Evolutionary conservation across 2,888 invertebrate genomes (phyloP).

Genomic region (Ectemnius continuus): DNA sequence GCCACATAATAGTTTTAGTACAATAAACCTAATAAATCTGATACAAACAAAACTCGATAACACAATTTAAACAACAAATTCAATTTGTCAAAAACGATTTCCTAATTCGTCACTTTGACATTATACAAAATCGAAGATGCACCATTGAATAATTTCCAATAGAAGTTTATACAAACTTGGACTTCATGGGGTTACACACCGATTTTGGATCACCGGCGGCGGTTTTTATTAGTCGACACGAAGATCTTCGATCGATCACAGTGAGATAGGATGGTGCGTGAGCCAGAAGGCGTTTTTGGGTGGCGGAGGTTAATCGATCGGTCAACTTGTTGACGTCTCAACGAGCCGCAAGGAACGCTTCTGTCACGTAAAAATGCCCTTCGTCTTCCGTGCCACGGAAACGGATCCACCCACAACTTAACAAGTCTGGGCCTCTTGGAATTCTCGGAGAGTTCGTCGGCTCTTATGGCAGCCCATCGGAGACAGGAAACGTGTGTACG

Average conservation of each 20-base stretch:
- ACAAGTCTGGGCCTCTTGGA: slow-evolving; percentile 18
- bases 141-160: neutral
- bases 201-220: neutral
- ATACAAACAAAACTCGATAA: no score
- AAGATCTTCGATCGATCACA: slow-evolving; percentile 73
- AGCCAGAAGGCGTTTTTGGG: slow-evolving; percentile 46
- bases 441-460: slow-evolving; percentile 50
- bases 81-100: no score
- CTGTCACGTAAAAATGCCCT: slow-evolving; percentile 65
- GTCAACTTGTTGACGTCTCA: slow-evolving; percentile 65
- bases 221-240: slow-evolving; percentile 63
- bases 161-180: neutral
- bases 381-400: slow-evolving; percentile 53
- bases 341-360: slow-evolving; percentile 50
- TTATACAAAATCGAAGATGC: no score
- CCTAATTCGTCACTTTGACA: no score
- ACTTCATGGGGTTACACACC: neutral
- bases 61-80: no score
- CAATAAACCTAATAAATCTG: no score
- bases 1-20: no score
- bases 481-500: slow-evolving; percentile 14
- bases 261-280: slow-evolving; percentile 48
- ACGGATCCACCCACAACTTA: slow-evolving; percentile 52
- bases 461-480: slow-evolving; percentile 32
- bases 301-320: slow-evolving; percentile 59